Evolutionary conservation across 2,888 invertebrate genomes (phyloP), one percentile per base, ranked within the genome.

Genomic region (Theodoxus fluviatilis): DNA sequence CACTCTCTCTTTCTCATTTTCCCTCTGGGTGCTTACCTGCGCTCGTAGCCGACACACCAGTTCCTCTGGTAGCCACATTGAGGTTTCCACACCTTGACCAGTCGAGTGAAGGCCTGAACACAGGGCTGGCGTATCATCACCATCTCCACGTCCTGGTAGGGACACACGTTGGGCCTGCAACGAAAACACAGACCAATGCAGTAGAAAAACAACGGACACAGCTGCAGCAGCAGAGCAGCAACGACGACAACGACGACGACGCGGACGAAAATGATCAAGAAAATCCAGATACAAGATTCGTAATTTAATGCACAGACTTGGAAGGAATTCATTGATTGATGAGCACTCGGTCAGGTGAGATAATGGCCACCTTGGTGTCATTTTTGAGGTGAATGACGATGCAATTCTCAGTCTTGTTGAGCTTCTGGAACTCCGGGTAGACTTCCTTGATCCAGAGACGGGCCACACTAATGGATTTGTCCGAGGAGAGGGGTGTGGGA

Each of bases 361-460:
- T 98, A 79, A 99, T 92, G 83, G 97, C 94, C 81, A 98, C 92
- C 89, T 96, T 95, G 52, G 94, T 93, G 78, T 90, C 89, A 86
- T 96, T 97, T 84, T 94, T 92, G 81, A 95, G 93, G 83, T 95
- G 92, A 76, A 99, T 91, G 81, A 98, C 94, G 87, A 99, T 98
- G 87, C 97, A 97, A 89, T 97, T 96, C 87, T 99, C 98, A 79
- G 95, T 95, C 81, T 95, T 87, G 88, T 98, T 99, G 71, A 98
- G 92, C 80, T 93, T 93, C 79, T 96, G 94, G 83, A 97, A 91
- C 82, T 99, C 98, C 2, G 94, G 92, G 76, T 93, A 93, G 49
- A 99, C 95, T 84, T 99, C 98, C 86, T 98, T 98, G 61, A 99
- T 94, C n/a, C n/a, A n/a, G n/a, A n/a, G n/a, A n/a, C n/a, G n/a